These are phyloP conservation scores for Parambassis ranga DNA, from an alignment of 2,797 vertebrate genomes.

Conservation along the genomic window DNA sequence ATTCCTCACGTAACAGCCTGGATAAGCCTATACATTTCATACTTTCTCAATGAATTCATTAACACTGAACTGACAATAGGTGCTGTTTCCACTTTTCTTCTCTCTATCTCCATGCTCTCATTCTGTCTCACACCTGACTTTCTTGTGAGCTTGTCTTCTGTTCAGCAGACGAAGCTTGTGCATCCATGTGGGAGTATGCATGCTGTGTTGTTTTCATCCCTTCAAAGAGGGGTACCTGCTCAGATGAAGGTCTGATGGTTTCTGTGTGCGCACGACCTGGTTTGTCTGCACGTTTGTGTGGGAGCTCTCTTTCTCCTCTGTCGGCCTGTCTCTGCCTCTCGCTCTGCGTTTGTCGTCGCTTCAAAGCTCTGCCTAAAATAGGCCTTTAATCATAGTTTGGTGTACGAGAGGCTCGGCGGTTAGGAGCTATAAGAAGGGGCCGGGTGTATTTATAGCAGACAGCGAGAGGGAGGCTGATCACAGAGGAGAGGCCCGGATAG, in stretches of 20 bases:
- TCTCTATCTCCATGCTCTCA: conserved; percentile 55
- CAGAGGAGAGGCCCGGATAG: conserved; percentile 39
- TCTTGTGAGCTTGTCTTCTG: conserved; percentile 52
- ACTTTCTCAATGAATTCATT: conserved; percentile 2
- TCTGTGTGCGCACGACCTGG: background rate
- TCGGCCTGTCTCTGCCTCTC: conserved; percentile 45
- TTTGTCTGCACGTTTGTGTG: conserved; percentile 44
- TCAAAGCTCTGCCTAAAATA: conserved; percentile 82
- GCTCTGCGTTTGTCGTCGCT: conserved; percentile 62
- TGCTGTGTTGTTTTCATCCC: conserved; percentile 8
- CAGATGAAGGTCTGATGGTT: conserved; percentile 16
- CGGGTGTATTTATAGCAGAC: conserved; percentile 78
- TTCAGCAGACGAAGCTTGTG: conserved; percentile 44
- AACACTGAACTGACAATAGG: conserved; percentile 1
- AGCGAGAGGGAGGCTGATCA: conserved; percentile 58
- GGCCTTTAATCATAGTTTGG: conserved; percentile 82
- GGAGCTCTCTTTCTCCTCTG: conserved; percentile 41
- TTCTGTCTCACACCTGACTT: conserved; percentile 71
- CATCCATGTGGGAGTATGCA: conserved; percentile 33
- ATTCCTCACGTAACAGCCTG: background rate
- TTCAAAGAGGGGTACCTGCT: conserved; percentile 59
- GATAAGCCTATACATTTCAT: conserved; percentile 22
- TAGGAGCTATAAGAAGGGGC: conserved; percentile 78
- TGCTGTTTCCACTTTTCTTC: conserved; percentile 6
- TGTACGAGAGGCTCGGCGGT: conserved; percentile 71